Conservation (phyloP, 2,113 vertebrate genomes). For the Isichthys henryi region DNA sequence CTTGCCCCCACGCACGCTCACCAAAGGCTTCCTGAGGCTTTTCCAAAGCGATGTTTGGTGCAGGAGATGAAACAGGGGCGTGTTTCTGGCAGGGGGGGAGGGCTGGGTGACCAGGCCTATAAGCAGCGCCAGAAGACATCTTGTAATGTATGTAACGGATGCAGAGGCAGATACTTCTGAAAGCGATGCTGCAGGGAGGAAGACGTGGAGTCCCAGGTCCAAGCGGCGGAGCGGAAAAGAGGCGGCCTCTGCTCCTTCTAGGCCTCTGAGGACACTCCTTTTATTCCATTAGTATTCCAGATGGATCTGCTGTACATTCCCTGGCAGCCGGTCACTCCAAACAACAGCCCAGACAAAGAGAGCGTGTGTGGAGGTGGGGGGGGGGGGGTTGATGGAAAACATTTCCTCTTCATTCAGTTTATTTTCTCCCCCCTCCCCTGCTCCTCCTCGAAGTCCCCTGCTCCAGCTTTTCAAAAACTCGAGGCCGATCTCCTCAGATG, state of each 20-base stretch:
- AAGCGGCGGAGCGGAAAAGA: neutral
- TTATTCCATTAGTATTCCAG: constrained; percentile 60
- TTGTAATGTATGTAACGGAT: neutral
- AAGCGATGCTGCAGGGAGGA: neutral
- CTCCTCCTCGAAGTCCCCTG: constrained; percentile 41
- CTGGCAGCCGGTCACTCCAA: constrained; percentile 53
- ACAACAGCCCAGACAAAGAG: constrained; percentile 41
- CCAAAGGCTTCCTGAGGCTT: neutral
- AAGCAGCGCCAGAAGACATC: neutral
- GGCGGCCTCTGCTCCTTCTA: neutral
- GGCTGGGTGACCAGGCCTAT: neutral
- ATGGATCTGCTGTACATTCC: constrained; percentile 60
- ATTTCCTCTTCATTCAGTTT: constrained; percentile 52
- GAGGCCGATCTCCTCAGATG: neutral
- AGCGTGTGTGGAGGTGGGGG: constrained; percentile 28
- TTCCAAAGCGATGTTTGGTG: neutral
- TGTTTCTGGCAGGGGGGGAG: neutral
- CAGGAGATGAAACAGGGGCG: neutral
- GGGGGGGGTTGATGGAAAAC: constrained; percentile 46
- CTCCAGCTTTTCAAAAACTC: constrained; percentile 23
- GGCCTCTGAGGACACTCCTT: constrained; percentile 26
- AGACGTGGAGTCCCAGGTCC: neutral
- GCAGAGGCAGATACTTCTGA: neutral
- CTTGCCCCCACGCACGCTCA: neutral
- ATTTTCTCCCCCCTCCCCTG: constrained; percentile 34